Conservation (phyloP, 2,113 vertebrate genomes). For the Excalfactoria chinensis region DNA sequence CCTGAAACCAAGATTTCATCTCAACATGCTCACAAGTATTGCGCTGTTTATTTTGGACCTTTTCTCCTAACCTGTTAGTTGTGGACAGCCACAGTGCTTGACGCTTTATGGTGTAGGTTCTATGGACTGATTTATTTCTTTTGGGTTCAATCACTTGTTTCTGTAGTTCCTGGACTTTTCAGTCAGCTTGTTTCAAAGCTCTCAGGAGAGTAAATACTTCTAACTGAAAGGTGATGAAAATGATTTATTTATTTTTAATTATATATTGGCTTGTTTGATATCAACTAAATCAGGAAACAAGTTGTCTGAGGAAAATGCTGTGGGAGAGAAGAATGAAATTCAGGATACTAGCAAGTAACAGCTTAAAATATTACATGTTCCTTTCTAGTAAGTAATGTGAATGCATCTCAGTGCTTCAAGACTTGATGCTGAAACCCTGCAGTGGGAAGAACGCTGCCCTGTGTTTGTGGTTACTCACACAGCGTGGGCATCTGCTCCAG, state of each 20-base stretch:
- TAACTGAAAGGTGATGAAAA: background rate
- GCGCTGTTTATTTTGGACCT: background rate
- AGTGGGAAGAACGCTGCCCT: background rate
- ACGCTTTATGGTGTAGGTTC: background rate
- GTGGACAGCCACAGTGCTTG: background rate
- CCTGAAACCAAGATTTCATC: background rate
- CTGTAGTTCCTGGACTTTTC: background rate
- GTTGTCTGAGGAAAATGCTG: background rate
- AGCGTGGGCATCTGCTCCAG: background rate
- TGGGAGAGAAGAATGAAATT: background rate
- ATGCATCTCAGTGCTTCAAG: background rate
- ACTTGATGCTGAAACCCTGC: background rate
- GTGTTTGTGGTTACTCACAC: background rate
- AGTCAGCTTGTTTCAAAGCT: background rate
- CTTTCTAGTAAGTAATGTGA: background rate
- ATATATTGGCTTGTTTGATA: background rate
- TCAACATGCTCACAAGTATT: fast-evolving
- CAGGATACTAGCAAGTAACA: background rate
- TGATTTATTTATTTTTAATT: background rate
- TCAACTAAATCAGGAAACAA: background rate
- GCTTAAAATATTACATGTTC: background rate
- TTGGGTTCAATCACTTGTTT: background rate
- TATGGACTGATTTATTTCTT: background rate
- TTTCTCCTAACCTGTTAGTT: background rate
- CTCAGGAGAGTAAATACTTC: background rate